Conservation (phyloP, 2,888 invertebrate species). For the Periphyllus acericola region DNA sequence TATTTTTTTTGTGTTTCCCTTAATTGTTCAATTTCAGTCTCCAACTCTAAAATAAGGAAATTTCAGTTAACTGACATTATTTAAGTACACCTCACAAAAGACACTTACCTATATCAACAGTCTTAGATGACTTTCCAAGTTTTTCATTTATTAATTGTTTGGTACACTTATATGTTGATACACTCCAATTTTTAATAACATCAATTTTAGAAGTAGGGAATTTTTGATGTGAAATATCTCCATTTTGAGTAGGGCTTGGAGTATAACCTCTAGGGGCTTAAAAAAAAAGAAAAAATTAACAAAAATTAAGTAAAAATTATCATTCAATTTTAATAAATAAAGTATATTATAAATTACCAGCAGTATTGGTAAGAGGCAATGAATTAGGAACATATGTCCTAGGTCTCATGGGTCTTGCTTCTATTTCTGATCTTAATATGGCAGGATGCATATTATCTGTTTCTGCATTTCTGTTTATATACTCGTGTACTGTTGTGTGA, state of each 20-base stretch:
- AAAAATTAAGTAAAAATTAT: too few relatives aligned
- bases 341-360: conserved; percentile 65
- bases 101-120: conserved; percentile 81
- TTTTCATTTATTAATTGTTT: conserved; percentile 96
- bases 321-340: conserved; percentile 12
- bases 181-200: conserved; percentile 94
- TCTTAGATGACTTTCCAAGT: conserved; percentile 91
- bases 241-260: conserved; percentile 72
- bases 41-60: conserved; percentile 75
- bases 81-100: neutral
- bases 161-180: conserved; percentile 98
- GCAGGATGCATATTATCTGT: conserved; percentile 57
- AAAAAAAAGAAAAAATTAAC: conserved; percentile 11
- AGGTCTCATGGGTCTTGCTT: conserved; percentile 46
- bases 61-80: neutral
- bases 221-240: conserved; percentile 67
- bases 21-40: conserved; percentile 90
- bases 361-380: conserved; percentile 78
- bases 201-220: conserved; percentile 80
- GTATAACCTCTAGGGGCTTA: conserved; percentile 54
- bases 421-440: conserved; percentile 57
- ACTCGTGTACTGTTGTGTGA: conserved; percentile 52
- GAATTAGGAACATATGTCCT: conserved; percentile 69
- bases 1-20: conserved; percentile 96
- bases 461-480: conserved; percentile 55